Evolutionary conservation across 1,140 invertebrate species (phyloP).

Genomic region (Glomeris maerens): DNA sequence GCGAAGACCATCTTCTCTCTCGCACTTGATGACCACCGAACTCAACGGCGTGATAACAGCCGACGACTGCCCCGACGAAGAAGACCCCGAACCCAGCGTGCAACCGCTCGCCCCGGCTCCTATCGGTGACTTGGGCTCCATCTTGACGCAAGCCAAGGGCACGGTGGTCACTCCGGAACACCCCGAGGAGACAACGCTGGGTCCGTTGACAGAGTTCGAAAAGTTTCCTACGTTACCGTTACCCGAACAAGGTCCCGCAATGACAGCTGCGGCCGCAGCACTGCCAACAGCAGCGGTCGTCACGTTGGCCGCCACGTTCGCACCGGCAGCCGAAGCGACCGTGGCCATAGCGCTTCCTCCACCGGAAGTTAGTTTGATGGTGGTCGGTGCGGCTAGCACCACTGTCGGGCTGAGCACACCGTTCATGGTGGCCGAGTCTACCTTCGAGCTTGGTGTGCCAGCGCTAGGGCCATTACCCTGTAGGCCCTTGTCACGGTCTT

Average conservation of each 20-base stretch:
- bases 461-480: constrained; percentile 25
- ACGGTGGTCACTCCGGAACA: too few relatives aligned
- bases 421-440: constrained; percentile 17
- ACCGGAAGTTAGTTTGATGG: constrained; percentile 4
- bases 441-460: constrained; percentile 21
- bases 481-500: constrained; percentile 8
- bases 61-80: too few relatives aligned
- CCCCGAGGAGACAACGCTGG: too few relatives aligned
- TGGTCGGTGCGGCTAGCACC: constrained; percentile 14
- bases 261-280: constrained; percentile 13
- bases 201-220: too few relatives aligned
- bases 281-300: constrained; percentile 36
- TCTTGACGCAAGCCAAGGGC: too few relatives aligned
- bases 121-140: too few relatives aligned
- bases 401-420: constrained; percentile 17
- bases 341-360: neutral
- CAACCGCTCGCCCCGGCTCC: too few relatives aligned
- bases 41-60: too few relatives aligned
- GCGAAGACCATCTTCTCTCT: constrained; percentile 5
- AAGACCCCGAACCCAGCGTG: too few relatives aligned
- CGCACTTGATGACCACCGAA: too few relatives aligned
- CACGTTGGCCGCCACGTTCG: constrained; percentile 25
- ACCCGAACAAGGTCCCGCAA: neutral
- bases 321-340: neutral
- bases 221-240: too few relatives aligned